Evolutionary conservation across 2,888 invertebrate species (phyloP).

Genomic region (Drosophila meridiana): DNA sequence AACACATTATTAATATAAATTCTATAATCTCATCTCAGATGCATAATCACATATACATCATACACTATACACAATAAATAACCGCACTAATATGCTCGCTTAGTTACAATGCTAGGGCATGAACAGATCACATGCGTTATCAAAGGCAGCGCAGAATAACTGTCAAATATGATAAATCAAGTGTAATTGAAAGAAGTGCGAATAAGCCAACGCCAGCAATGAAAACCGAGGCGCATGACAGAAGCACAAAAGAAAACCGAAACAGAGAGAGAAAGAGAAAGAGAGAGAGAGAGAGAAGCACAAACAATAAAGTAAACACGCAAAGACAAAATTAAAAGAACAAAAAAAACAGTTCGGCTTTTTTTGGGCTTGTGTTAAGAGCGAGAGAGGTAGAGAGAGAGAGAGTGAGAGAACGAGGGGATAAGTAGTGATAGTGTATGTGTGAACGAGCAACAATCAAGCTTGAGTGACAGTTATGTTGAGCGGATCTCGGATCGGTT

Average conservation of each 20-base stretch:
- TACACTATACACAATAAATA: not conserved
- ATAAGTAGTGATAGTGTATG: not conserved
- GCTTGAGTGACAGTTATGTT: slow-evolving; percentile 39
- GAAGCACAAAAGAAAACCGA: slow-evolving; percentile 27
- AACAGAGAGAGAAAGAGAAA: slow-evolving; percentile 3
- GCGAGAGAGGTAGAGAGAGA: not conserved
- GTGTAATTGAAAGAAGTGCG: slow-evolving; percentile 81
- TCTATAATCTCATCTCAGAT: not conserved
- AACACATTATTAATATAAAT: not conserved
- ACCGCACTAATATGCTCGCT: slow-evolving; percentile 3
- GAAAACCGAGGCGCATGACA: slow-evolving; percentile 42
- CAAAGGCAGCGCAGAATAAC: slow-evolving; percentile 50
- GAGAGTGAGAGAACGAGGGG: slow-evolving; percentile 1
- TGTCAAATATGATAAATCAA: slow-evolving; percentile 80
- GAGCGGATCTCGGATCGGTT: slow-evolving; percentile 37
- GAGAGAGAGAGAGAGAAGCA: slow-evolving; percentile 19
- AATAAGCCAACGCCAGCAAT: slow-evolving; percentile 74
- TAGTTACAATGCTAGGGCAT: slow-evolving; percentile 34
- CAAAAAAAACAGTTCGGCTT: slow-evolving; percentile 26
- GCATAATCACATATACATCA: not conserved
- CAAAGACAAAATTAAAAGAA: slow-evolving; percentile 37
- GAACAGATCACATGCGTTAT: slow-evolving; percentile 61
- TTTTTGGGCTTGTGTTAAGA: slow-evolving; percentile 22
- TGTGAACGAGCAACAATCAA: slow-evolving; percentile 19
- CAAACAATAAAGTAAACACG: slow-evolving; percentile 54